Base-by-base conservation (phyloP, 2,113 vertebrate species). In the Haemorhous mexicanus region DNA sequence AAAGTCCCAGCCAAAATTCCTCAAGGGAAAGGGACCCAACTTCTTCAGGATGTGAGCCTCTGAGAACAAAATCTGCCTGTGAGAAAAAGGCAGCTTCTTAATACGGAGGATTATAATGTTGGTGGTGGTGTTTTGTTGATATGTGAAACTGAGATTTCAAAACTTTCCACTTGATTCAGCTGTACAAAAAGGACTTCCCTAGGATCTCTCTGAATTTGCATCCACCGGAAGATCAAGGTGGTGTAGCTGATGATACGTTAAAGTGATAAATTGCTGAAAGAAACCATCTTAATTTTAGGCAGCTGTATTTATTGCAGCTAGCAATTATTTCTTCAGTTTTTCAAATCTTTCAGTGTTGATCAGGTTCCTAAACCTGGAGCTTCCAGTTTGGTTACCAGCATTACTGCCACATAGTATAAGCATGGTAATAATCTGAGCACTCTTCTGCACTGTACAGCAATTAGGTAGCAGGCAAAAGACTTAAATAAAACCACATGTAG, bases 51-150 rank as follows among this genome's bases (percentile, higher is more conserved):
- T 95, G 73, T 86, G 61, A 94, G 78, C 77, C 74, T 89, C 87
- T 83, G 91, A 92, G 90, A 96, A 94, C 85, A 95, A 94, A 96
- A 94, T 96, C 85, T 93, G 75, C 85, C 82, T 96, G 76, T 93
- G 88, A 95, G 85, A 93, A 95, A 87, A 89, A 89, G 84, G 76
- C 85, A 89, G 72, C 66, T 93, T 94, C 72, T 96, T 93, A 92
- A 88, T 84, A 58, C 24, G 3, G 86, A 77, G 88, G 83, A 86
- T 95, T 92, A 77, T 68, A 61, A n/a, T 74, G 87, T 5, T 83
- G 52, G 0, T 90, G 70, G 16, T 85, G 68, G 72, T 88, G 69
- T 66, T 94, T 90, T 70, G 75, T 73, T 90, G 50, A 67, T 67
- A 69, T 55, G 68, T 91, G 93, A 93, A 94, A 94, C 64, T 67